Conservation (phyloP, 2,888 invertebrate species). For the Diloba caeruleocephala region DNA sequence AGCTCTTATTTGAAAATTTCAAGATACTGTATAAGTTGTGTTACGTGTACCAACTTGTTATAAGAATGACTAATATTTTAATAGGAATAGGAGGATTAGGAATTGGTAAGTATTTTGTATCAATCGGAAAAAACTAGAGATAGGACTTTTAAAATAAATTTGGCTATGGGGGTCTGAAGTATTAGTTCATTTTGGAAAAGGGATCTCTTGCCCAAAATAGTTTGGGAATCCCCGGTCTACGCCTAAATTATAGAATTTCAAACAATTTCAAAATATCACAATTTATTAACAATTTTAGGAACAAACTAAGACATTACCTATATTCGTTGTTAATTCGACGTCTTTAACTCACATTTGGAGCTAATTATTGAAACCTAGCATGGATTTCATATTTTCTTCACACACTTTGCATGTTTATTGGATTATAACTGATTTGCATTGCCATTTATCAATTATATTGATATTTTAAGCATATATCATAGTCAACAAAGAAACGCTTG, state of each 20-base stretch:
- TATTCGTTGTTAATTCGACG: constrained; percentile 37
- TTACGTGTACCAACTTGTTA: too few relatives aligned
- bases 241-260: constrained; percentile 23
- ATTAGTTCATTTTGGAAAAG: too few relatives aligned
- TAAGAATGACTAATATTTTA: too few relatives aligned
- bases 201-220: too few relatives aligned
- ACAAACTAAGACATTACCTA: constrained; percentile 32
- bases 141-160: too few relatives aligned
- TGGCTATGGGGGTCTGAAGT: too few relatives aligned
- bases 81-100: too few relatives aligned
- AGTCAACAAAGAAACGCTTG: not conserved
- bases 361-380: constrained; percentile 6
- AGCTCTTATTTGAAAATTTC: too few relatives aligned
- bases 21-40: too few relatives aligned
- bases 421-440: not conserved
- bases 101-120: too few relatives aligned
- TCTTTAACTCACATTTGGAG: constrained; percentile 22
- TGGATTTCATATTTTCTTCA: constrained; percentile 13
- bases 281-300: constrained; percentile 35
- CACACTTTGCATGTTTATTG: constrained; percentile 8
- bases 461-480: constrained; percentile 2
- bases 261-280: constrained; percentile 53
- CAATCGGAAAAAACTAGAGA: too few relatives aligned
- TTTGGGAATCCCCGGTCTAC: too few relatives aligned
- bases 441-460: not conserved